Evolutionary conservation across 23 tunicate genomes (phyloP).

Genomic region (Ascidia mentula): DNA sequence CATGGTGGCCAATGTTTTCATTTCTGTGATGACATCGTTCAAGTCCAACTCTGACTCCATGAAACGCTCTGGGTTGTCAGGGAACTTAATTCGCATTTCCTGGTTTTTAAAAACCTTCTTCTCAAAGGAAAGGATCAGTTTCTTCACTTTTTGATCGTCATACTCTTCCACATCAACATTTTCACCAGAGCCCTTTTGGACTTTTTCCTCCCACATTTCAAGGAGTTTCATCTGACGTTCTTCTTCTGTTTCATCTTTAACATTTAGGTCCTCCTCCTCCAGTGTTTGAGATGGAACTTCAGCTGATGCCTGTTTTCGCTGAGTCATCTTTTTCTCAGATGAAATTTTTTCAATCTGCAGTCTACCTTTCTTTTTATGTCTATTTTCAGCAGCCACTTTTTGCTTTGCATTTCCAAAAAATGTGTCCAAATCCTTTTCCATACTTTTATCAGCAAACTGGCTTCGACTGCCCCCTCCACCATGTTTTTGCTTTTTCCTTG

Average conservation of each 20-base stretch:
- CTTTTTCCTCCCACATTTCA: constrained; percentile 89
- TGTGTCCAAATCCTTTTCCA: constrained; percentile 68
- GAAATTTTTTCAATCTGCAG: constrained; percentile 56
- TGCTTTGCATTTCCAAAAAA: constrained; percentile 62
- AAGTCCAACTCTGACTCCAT: constrained; percentile 94
- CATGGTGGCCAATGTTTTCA: constrained; percentile 89
- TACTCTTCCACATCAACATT: constrained; percentile 52
- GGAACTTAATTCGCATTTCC: constrained; percentile 93
- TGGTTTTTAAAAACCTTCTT: constrained; percentile 87
- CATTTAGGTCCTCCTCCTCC: background rate
- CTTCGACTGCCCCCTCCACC: constrained; percentile 17
- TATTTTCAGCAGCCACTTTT: constrained; percentile 22
- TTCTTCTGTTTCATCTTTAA: constrained; percentile 56
- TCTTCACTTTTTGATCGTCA: constrained; percentile 87
- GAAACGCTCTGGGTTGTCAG: constrained; percentile 92
- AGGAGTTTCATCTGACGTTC: constrained; percentile 89
- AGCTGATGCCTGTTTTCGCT: constrained; percentile 5
- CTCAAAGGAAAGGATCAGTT: constrained; percentile 84
- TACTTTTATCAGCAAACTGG: constrained; percentile 1
- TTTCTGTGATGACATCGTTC: constrained; percentile 77
- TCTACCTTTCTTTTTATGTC: constrained; percentile 67
- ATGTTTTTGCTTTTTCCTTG: background rate
- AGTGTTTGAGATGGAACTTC: background rate
- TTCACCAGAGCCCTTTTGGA: constrained; percentile 32
- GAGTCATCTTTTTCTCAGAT: constrained; percentile 37